Conservation (phyloP, 2,888 invertebrate genomes). For the Lasius fuliginosus region DNA sequence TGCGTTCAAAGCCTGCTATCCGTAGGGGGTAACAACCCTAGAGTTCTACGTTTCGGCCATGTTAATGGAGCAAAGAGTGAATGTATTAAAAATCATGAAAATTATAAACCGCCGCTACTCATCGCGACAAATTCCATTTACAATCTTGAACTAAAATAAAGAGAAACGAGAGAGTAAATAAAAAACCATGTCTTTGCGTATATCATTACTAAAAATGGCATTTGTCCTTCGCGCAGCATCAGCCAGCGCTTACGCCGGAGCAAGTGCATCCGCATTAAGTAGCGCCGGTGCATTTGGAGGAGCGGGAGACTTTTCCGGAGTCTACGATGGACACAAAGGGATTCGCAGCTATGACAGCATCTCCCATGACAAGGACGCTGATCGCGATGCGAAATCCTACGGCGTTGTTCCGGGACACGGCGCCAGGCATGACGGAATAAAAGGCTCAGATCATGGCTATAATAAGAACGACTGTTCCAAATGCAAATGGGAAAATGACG, state of each 20-base stretch:
- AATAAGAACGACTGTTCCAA: conserved; percentile 54
- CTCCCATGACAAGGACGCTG: conserved; percentile 4
- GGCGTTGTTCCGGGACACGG: conserved; percentile 15
- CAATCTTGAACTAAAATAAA: not conserved
- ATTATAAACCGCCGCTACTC: not conserved
- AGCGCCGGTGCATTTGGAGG: conserved; percentile 4
- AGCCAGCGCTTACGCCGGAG: conserved; percentile 22
- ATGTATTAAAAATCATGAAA: not conserved
- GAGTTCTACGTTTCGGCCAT: not conserved
- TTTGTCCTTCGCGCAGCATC: conserved; percentile 52
- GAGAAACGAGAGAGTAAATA: not conserved
- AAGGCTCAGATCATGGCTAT: conserved; percentile 17
- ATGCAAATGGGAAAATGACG: conserved; percentile 70
- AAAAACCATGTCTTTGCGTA: not conserved
- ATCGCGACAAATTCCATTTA: not conserved
- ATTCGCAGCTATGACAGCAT: conserved; percentile 67
- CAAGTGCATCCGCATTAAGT: conserved; percentile 27
- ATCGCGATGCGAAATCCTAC: conserved; percentile 23
- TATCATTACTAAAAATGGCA: not conserved
- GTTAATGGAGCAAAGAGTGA: not conserved
- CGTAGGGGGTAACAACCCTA: too few relatives aligned
- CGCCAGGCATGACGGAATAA: conserved; percentile 20
- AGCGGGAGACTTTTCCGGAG: not conserved
- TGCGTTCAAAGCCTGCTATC: not conserved
- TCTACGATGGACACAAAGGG: conserved; percentile 57